Base-by-base conservation (phyloP, 1,140 invertebrate species). In the Himalopsyche phryganea region DNA sequence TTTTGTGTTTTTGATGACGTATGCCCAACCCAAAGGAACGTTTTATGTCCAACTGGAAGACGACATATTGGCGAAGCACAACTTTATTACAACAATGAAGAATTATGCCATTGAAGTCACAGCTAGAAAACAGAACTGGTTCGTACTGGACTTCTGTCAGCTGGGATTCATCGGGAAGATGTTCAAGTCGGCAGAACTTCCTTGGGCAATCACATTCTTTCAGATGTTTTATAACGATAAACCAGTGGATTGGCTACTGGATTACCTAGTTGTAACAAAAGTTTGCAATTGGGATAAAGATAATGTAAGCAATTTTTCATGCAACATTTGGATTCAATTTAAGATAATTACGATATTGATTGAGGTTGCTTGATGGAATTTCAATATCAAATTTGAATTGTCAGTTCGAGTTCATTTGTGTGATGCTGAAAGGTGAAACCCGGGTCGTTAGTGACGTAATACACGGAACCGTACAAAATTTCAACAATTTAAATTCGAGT, bases 221-320 rank as follows among this genome's bases (percentile, higher is more conserved):
- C 83, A 98, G 66, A 92, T 94, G 80, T 96, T 97, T 76, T 90
- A 96, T 74, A 91, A 91, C 68, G 93, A 97, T 68, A 96, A 98
- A 76, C 96, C 96, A 0, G 94, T 97, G 0, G 96, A 98, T 72
- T 98, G 96, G 96, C 76, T 98, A 1, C 76, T 98, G 5, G 93
- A 96, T 63, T 88, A 95, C 73, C 85, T 96, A 49, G 85, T 97
- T 23, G 87, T 88, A 58, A 94, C 94, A 0, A 94, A 94, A 78
- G 87, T 93, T 15, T 98, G 96, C 72, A 88, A 86, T 61, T 86
- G 90, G 48, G 90, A 93, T 65, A 91, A 89, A 71, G 87, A 89
- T 71, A 75, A 78, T 54, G 89, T 91, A 77, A 84, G 85, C 83
- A 60, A 52, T 5, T 47, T 40, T 6, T n/a, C 6, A 7, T n/a